Conservation (phyloP, 1,140 invertebrate species). For the Drosophila cardini region DNA sequence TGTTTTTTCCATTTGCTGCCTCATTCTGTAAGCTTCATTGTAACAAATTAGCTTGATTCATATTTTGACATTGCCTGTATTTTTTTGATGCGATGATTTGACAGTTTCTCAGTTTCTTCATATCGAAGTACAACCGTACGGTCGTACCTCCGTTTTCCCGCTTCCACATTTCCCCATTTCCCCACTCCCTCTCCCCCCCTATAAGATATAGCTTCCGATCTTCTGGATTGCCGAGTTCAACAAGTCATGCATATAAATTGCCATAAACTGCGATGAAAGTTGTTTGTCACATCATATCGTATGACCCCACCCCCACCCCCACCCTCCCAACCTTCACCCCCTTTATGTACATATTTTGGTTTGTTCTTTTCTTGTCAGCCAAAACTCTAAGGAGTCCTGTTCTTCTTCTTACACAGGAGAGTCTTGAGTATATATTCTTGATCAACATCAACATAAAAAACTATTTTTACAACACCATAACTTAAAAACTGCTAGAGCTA, state of each 20-base stretch:
- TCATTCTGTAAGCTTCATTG: slow-evolving; percentile 68
- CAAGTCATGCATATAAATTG: slow-evolving; percentile 72
- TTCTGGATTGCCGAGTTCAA: slow-evolving; percentile 20
- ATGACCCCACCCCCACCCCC: neutral
- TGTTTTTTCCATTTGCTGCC: neutral
- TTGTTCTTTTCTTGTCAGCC: too few relatives aligned
- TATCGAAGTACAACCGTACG: too few relatives aligned
- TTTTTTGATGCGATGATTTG: slow-evolving; percentile 45
- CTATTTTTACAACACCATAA: too few relatives aligned
- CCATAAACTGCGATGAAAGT: slow-evolving; percentile 27
- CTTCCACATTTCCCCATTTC: neutral
- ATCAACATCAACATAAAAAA: too few relatives aligned
- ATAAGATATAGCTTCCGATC: slow-evolving; percentile 45
- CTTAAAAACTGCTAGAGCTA: too few relatives aligned
- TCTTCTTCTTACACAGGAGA: neutral
- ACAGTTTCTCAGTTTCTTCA: slow-evolving; percentile 29
- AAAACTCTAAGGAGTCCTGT: too few relatives aligned
- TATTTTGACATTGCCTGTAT: slow-evolving; percentile 43
- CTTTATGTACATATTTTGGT: neutral
- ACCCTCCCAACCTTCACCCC: neutral
- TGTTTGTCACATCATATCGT: slow-evolving; percentile 31
- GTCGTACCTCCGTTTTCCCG: too few relatives aligned
- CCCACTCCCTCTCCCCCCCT: slow-evolving; percentile 5
- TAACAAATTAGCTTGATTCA: slow-evolving; percentile 76
- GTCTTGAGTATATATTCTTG: too few relatives aligned